Percentiles rank a stretch among this genome's conserved stretches.
These are phyloP conservation scores for Mormyrus lacerda DNA, from an alignment of 2,113 vertebrate genomes.

Conservation along the genomic window DNA sequence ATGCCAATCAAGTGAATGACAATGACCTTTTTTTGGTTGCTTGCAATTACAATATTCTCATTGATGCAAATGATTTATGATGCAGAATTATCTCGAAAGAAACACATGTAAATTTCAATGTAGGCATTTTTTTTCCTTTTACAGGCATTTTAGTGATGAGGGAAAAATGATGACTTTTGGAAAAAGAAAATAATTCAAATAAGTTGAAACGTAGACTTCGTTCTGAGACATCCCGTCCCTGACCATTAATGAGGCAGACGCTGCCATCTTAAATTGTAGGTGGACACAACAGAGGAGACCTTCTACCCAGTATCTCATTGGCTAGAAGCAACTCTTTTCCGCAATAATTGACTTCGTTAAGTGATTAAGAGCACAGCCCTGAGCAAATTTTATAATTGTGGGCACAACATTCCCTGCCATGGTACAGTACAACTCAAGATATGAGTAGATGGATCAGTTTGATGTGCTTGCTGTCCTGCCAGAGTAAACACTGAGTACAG, in stretches of 20 bases:
- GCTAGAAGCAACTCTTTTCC: background rate
- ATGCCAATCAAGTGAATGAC: background rate
- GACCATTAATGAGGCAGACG: background rate
- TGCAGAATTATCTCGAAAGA: constrained; percentile 30
- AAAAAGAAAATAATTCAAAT: background rate
- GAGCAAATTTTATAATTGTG: background rate
- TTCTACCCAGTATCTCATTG: background rate
- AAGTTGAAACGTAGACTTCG: background rate
- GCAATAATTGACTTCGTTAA: background rate
- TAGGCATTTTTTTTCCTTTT: background rate
- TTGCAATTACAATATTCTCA: constrained; percentile 24
- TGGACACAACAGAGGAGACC: constrained; percentile 19
- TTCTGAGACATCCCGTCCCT: background rate
- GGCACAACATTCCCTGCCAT: background rate
- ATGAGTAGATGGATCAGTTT: background rate
- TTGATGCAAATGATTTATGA: constrained; percentile 50
- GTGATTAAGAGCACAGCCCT: background rate
- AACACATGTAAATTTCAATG: background rate
- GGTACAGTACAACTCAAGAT: background rate
- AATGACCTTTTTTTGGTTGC: background rate
- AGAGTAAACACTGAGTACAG: background rate
- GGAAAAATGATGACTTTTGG: background rate
- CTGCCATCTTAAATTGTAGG: background rate
- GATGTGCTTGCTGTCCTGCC: background rate
- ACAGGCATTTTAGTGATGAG: background rate